phyloP scores from a whole-genome alignment of 1,140 invertebrate genomes.

The Pseudachorutes palmiensis region DNA sequence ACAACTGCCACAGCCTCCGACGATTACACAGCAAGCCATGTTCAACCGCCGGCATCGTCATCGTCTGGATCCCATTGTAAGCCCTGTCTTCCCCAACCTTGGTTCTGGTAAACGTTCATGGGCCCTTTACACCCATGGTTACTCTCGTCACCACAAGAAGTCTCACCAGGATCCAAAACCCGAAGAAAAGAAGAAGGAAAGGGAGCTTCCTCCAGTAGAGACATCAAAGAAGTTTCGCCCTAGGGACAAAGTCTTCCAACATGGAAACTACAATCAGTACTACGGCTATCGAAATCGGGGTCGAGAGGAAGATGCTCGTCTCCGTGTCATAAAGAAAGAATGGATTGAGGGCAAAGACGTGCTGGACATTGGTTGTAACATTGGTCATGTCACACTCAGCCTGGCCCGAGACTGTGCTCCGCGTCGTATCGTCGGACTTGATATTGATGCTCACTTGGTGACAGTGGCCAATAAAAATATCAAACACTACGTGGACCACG shows the following conservation, averaged over 20 bases:
- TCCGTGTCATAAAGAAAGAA: constrained; percentile 71
- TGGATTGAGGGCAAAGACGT: constrained; percentile 85
- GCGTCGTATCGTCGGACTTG: constrained; percentile 79
- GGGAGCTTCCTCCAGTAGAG: constrained; percentile 5
- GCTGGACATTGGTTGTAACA: constrained; percentile 95
- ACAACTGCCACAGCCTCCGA: constrained; percentile 17
- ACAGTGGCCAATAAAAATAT: constrained; percentile 71
- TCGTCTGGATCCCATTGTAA: constrained; percentile 72
- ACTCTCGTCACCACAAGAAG: constrained; percentile 40
- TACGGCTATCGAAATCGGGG: constrained; percentile 82
- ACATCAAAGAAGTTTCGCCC: constrained; percentile 24
- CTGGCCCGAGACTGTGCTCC: constrained; percentile 78
- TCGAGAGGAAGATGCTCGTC: constrained; percentile 67
- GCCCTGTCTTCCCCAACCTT: constrained; percentile 80
- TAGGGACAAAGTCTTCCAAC: constrained; percentile 71
- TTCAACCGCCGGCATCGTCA: constrained; percentile 18
- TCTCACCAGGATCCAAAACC: constrained; percentile 46
- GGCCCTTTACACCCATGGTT: constrained; percentile 30
- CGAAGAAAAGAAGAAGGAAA: constrained; percentile 54
- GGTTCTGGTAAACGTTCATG: constrained; percentile 58
- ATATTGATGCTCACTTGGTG: constrained; percentile 87
- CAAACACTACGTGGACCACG: constrained; percentile 61
- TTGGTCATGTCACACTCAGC: constrained; percentile 76
- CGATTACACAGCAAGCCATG: constrained; percentile 17
- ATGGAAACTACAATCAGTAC: constrained; percentile 94